A percentile compares a stretch with the other conserved stretches of the same genome.
Evolutionary conservation across 2,888 invertebrate genomes (phyloP).

Genomic region (Ophion ellenae): DNA sequence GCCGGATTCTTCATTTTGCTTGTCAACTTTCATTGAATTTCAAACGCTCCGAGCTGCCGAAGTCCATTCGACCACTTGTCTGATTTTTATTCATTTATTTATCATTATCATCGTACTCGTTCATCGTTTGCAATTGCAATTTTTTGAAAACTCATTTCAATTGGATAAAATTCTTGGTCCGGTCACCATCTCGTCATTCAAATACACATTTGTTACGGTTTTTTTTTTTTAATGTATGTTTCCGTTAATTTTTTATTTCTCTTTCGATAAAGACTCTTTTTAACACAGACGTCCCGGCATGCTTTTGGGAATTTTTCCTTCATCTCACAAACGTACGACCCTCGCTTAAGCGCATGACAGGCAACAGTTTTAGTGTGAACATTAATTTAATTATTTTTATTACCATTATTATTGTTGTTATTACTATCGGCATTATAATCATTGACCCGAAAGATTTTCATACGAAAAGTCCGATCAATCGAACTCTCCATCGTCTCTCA

Average conservation of each 20-base stretch:
- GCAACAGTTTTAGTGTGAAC: conserved; percentile 72
- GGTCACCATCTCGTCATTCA: no score
- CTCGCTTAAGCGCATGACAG: conserved; percentile 82
- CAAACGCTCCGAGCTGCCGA: no score
- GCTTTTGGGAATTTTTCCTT: conserved; percentile 80
- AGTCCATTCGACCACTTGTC: neutral
- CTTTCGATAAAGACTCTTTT: conserved; percentile 49
- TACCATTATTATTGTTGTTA: conserved; percentile 1
- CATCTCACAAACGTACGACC: conserved; percentile 79
- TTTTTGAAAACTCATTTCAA: no score
- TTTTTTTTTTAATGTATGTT: conserved; percentile 28
- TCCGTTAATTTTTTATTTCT: conserved; percentile 50
- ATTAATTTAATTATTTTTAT: conserved; percentile 28
- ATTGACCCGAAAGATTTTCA: neutral
- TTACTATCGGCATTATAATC: neutral
- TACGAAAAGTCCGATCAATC: neutral
- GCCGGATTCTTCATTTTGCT: neutral
- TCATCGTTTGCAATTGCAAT: neutral
- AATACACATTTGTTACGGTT: neutral
- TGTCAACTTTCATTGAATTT: neutral
- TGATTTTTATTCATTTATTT: neutral
- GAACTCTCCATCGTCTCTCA: neutral
- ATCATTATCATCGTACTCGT: neutral
- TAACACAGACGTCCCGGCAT: conserved; percentile 80
- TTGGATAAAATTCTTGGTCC: no score